These are phyloP conservation scores for Stenodera caucasica DNA, from an alignment of 2,888 invertebrate species.

Conservation along the genomic window DNA sequence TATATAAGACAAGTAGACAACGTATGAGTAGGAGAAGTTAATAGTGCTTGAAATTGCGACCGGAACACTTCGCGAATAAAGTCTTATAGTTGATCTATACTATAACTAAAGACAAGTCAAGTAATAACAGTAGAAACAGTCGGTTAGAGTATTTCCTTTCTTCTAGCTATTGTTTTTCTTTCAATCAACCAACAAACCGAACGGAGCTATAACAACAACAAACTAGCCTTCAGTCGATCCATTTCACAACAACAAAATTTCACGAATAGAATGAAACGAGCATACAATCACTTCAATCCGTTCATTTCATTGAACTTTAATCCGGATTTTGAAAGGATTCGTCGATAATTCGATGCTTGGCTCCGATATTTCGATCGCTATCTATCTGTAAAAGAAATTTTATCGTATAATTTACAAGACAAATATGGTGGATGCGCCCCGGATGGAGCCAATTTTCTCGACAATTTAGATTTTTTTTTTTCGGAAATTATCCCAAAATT, in stretches of 20 bases:
- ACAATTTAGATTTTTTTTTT: too few relatives aligned
- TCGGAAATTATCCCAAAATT: too few relatives aligned
- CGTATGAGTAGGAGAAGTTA: slow-evolving; percentile 1
- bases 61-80: slow-evolving; percentile 5
- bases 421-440: slow-evolving; percentile 1
- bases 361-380: neutral
- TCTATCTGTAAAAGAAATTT: slow-evolving; percentile 1
- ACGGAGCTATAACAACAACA: neutral
- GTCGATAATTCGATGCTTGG: neutral
- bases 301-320: slow-evolving; percentile 9
- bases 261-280: neutral
- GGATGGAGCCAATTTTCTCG: neutral
- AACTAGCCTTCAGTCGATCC: slow-evolving; percentile 3
- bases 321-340: slow-evolving; percentile 2
- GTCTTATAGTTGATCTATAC: slow-evolving; percentile 3
- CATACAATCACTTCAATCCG: neutral
- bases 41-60: slow-evolving; percentile 6
- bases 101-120: slow-evolving; percentile 1
- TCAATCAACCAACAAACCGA: neutral
- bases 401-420: neutral
- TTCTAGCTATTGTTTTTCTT: neutral
- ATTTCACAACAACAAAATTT: neutral
- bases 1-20: neutral
- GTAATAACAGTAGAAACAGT: slow-evolving; percentile 3
- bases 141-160: neutral